Evolutionary conservation across 2,888 invertebrate genomes (phyloP).

Genomic region (Cephus rjabovi): DNA sequence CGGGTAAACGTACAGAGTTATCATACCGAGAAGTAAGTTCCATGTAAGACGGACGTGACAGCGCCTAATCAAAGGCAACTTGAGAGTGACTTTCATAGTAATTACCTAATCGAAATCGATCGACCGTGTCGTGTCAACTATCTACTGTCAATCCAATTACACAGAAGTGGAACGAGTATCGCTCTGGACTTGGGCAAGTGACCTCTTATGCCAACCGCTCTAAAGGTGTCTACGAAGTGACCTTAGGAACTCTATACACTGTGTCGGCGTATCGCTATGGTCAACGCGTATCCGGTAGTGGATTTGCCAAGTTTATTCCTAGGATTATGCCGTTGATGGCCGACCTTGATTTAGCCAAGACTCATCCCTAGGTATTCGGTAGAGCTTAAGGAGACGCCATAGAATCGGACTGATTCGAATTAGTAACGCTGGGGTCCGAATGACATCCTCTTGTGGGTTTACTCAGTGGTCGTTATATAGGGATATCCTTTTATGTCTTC

Average conservation of each 20-base stretch:
- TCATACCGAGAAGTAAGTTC: background rate
- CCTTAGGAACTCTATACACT: no score
- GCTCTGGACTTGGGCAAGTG: no score
- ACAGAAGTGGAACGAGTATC: no score
- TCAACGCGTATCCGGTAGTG: background rate
- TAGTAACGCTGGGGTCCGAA: background rate
- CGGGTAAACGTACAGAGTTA: background rate
- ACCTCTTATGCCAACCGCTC: no score
- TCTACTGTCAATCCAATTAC: no score
- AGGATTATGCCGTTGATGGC: background rate
- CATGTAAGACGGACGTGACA: background rate
- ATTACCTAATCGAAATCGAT: no score
- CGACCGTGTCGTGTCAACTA: no score
- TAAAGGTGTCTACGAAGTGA: no score
- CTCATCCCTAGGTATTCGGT: background rate
- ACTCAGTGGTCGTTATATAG: background rate
- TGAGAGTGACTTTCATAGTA: no score
- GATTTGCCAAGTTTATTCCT: background rate
- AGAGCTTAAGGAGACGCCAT: background rate
- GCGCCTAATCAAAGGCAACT: background rate
- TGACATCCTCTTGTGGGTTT: background rate
- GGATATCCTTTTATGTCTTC: background rate
- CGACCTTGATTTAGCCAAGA: background rate
- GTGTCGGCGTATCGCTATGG: background rate
- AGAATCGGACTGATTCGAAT: background rate